Conservation (phyloP, 2,888 invertebrate genomes). For the Amiota minor region DNA sequence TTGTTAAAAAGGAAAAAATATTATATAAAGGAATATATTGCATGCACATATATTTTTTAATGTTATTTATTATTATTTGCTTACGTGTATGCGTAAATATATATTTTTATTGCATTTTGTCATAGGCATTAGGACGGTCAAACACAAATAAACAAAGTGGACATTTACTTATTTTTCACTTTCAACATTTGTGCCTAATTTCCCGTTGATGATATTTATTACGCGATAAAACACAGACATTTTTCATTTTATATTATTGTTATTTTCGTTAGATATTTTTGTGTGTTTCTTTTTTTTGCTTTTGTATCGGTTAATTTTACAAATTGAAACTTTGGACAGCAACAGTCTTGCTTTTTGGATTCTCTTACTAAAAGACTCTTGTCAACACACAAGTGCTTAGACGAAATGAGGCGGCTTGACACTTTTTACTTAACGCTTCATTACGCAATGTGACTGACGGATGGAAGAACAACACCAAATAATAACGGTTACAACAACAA, state of each 20-base stretch:
- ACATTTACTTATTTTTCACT: background rate
- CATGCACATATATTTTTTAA: too few relatives aligned
- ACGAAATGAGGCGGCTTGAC: conserved; percentile 26
- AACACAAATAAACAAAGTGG: background rate
- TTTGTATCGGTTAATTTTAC: conserved; percentile 29
- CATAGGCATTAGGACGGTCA: background rate
- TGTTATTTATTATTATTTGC: background rate
- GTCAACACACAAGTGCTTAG: background rate
- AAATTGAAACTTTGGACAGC: conserved; percentile 32
- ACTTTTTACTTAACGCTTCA: conserved; percentile 26
- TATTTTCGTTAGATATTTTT: background rate
- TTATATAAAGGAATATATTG: background rate
- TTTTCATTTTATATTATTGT: conserved; percentile 3
- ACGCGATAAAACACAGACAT: background rate
- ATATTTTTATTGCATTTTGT: conserved; percentile 1
- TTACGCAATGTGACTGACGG: conserved; percentile 5
- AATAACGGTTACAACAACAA: conserved; percentile 2
- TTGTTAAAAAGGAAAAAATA: background rate
- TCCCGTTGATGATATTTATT: background rate
- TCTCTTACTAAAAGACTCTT: background rate
- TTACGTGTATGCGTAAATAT: background rate
- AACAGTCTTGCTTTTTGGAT: conserved; percentile 16
- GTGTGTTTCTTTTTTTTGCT: conserved; percentile 1
- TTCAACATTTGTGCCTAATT: background rate
- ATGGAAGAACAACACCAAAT: background rate